Evolutionary conservation across 2,797 vertebrate genomes (phyloP).

Genomic region (Momotus momota): DNA sequence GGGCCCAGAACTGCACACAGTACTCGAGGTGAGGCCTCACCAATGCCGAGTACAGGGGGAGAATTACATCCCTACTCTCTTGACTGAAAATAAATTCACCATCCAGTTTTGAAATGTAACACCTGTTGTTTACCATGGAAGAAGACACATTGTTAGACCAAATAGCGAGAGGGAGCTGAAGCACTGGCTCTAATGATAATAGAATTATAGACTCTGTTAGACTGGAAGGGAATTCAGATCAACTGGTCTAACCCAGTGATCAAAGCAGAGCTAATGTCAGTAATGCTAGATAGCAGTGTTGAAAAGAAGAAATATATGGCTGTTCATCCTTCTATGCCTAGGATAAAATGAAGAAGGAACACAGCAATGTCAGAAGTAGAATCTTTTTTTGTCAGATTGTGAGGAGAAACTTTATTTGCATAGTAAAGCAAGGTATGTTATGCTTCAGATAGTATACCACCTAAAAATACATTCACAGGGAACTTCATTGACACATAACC

Average conservation of each 20-base stretch:
- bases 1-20: no score
- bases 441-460: not conserved
- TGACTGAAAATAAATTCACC: not conserved
- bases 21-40: no score
- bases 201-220: not conserved
- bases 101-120: not conserved
- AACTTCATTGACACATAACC: not conserved
- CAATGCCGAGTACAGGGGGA: no score
- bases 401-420: not conserved
- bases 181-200: not conserved
- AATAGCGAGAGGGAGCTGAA: not conserved
- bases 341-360: not conserved
- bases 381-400: not conserved
- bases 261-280: not conserved
- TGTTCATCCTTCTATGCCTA: not conserved
- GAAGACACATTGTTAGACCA: not conserved
- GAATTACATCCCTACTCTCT: no score
- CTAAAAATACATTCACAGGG: not conserved
- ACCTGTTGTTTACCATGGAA: not conserved
- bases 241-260: not conserved
- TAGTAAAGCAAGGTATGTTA: not conserved
- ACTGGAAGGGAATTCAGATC: not conserved
- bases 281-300: not conserved
- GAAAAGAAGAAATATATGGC: not conserved
- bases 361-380: not conserved